Base-by-base conservation (phyloP, 35 echinoderm and acorn worm genomes). In the Ophioderma brevispina region DNA sequence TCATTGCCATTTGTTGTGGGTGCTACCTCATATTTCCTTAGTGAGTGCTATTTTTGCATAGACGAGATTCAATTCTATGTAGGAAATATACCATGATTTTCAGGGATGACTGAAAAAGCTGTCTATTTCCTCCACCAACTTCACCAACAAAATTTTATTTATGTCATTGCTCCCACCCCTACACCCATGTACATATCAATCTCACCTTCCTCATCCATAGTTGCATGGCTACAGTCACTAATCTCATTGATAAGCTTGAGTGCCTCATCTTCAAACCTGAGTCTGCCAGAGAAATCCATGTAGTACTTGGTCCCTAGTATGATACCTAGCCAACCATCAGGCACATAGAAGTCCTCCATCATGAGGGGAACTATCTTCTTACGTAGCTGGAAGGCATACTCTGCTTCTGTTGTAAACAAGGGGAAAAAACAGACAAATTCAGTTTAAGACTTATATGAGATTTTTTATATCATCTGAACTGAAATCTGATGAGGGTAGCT, bases 251-350 rank as follows among this genome's bases (percentile, higher is more conserved):
- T 89, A 2, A 99, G 80, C 52, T 91, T 95, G 36, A 90, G 83
- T 18, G 81, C 46, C 18, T 88, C 84, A 0, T 92, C 91, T 0
- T 84, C 88, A 40, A 93, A 87, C 33, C 4, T 1, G 0, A 79
- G 21, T 0, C 81, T 42, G 28, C 90, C 93, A 18, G 91, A 92
- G 79, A 99, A 90, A 76, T 99, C 97, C 80, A 99, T 92, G 86
- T 99, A 99, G 41, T 91, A 92, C 85, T 99, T 99, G 33, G 97
- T 91, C 14, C 97, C 97, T 0, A 95, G 87, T 18, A 70, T 3
- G 36, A 95, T 88, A 1, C 97, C 97, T 21, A 99, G 78, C 97
- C 97, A 99, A 18, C 97, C 97, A 34, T 99, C 94, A 34, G 97
- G 93, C 76, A 81, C 78, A 52, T 99, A 99, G 37, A 77, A 87